These are phyloP conservation scores for Brachypalpus laphriformis DNA, from an alignment of 2,888 invertebrate genomes.

Conservation along the genomic window DNA sequence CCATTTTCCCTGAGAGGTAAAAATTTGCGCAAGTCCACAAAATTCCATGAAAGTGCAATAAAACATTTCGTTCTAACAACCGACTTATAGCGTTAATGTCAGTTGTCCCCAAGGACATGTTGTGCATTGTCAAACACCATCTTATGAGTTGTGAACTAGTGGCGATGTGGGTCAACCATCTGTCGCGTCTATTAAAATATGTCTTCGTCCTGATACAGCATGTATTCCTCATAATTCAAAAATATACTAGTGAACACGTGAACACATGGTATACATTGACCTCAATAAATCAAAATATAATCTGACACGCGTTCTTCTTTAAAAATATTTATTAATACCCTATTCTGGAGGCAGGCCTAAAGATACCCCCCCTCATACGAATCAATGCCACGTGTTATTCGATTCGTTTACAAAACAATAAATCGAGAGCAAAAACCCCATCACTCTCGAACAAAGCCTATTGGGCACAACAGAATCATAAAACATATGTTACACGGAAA, in stretches of 20 bases:
- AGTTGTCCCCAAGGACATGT: no score
- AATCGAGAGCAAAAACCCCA: constrained; percentile 8
- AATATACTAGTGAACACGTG: neutral
- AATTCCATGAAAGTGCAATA: no score
- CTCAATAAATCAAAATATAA: neutral
- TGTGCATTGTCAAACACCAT: no score
- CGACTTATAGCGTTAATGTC: no score
- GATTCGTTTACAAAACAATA: neutral
- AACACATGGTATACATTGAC: neutral
- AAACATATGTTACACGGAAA: constrained; percentile 6
- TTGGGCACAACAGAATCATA: neutral
- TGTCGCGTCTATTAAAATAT: no score
- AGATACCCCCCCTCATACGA: neutral
- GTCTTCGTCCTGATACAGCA: no score
- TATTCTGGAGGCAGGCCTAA: neutral
- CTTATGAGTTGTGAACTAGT: no score
- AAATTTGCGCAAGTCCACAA: no score
- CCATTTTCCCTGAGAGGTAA: no score
- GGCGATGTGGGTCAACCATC: no score
- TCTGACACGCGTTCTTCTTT: neutral
- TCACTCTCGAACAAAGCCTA: constrained; percentile 9
- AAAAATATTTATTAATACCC: neutral
- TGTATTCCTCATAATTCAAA: neutral
- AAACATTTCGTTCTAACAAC: no score
- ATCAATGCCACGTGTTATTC: neutral